Evolutionary conservation across 2,797 vertebrate species (phyloP), one percentile per base, ranked within the genome.

Genomic region (Karalla daura): DNA sequence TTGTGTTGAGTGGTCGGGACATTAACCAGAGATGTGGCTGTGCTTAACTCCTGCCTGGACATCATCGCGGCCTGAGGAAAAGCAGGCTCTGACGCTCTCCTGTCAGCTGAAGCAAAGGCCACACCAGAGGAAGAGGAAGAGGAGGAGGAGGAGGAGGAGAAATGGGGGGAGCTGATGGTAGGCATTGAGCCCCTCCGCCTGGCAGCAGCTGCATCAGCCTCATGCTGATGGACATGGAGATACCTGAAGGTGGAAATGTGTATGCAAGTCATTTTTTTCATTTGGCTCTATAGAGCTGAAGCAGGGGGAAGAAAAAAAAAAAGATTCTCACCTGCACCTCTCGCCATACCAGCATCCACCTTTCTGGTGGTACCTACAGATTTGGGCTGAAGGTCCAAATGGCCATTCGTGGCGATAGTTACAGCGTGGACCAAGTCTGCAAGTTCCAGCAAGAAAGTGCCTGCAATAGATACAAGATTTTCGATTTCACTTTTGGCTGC

Each of bases 311-410:
- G 4, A n/a, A 1, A 12, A 1, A 44, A n/a, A 24, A 1, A 5
- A 21, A 15, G 13, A 0, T 10, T 6, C 83, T 86, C 71, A 96
- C 96, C 93, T 93, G 94, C 96, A 96, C 2, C 21, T 43, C 10
- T 95, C 94, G 28, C 95, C 95, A 4, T 88, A 94, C 88, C 92
- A 94, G 83, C 96, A 97, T 56, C 78, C 85, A 47, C 95, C 95
- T 49, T 92, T 92, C 87, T 94, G 95, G 87, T 95, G 97, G 80
- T 94, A 94, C 51, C 93, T 88, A 88, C 96, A 97, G 73, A 93
- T 76, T 45, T 71, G 93, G 28, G 83, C 5, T 10, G 84, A 60
- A 4, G 77, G 92, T 24, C 78, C 24, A 20, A 41, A 35, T 32
- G 91, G 85, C 80, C 63, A 72, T 37, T 93, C 91, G 8, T 95